These are phyloP conservation scores for Cyclopterus lumpus DNA, from an alignment of 2,797 vertebrate species.

Conservation along the genomic window DNA sequence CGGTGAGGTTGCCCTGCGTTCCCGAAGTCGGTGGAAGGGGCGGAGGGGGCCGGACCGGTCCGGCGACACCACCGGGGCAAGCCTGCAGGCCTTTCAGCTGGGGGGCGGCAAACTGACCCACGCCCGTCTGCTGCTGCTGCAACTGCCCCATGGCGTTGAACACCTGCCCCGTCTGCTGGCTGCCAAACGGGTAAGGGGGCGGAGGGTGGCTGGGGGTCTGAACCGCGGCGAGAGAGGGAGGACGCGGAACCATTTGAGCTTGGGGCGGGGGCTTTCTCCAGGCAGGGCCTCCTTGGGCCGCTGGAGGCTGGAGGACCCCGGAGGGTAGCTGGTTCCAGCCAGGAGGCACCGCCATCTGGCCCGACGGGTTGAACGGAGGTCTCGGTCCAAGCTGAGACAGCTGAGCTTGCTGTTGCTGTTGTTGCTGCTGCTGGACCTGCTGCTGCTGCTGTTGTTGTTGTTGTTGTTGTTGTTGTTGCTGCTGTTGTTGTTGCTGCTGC, in stretches of 20 bases:
- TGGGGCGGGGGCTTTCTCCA: slow-evolving; percentile 95
- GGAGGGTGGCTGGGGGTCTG: slow-evolving; percentile 98
- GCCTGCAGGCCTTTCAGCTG: slow-evolving; percentile 94
- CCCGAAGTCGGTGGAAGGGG: slow-evolving; percentile 88
- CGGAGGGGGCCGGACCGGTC: slow-evolving; percentile 88
- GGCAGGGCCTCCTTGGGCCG: slow-evolving; percentile 87
- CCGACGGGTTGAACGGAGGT: slow-evolving; percentile 90
- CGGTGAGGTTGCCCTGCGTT: slow-evolving; percentile 92
- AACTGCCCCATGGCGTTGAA: slow-evolving; percentile 90
- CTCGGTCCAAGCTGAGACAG: slow-evolving; percentile 86
- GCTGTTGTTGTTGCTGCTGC: slow-evolving; percentile 91
- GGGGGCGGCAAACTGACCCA: slow-evolving; percentile 94
- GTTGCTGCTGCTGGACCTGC: slow-evolving; percentile 83
- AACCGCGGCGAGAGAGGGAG: slow-evolving; percentile 92
- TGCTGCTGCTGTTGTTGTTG: slow-evolving; percentile 89
- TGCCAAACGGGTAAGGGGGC: slow-evolving; percentile 98
- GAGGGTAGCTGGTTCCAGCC: slow-evolving; percentile 96
- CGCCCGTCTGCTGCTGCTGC: slow-evolving; percentile 87
- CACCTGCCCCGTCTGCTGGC: slow-evolving; percentile 95
- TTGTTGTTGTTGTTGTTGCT: slow-evolving; percentile 80
- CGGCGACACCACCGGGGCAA: slow-evolving; percentile 81
- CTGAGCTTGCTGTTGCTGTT: slow-evolving; percentile 84
- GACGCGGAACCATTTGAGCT: slow-evolving; percentile 90
- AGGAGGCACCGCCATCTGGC: slow-evolving; percentile 92
- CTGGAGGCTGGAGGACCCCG: slow-evolving; percentile 91